These are phyloP conservation scores for Marronus borbonicus DNA, from an alignment of 2,888 invertebrate genomes.

Conservation along the genomic window DNA sequence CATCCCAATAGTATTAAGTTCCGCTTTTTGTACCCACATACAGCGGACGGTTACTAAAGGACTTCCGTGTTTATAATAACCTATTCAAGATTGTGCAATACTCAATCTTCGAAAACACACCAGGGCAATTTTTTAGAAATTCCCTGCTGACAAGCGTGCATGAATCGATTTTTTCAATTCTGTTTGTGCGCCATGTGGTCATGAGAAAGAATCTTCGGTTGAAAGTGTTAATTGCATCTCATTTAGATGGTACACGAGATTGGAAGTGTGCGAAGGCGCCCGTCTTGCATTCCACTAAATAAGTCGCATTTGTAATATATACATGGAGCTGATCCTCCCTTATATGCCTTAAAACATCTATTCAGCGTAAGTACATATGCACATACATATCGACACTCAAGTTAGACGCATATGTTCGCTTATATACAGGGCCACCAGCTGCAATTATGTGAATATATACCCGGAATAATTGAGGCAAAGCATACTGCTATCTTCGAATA, in stretches of 20 bases:
- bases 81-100: conserved; percentile 18
- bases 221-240: conserved; percentile 66
- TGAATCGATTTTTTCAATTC: conserved; percentile 11
- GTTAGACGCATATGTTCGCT: neutral
- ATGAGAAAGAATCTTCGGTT: conserved; percentile 55
- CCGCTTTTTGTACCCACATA: no score
- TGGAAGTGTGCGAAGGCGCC: conserved; percentile 62
- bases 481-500: neutral
- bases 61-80: neutral
- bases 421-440: conserved; percentile 11
- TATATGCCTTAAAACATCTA: conserved; percentile 18
- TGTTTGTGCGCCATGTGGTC: conserved; percentile 31
- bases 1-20: no score
- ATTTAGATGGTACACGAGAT: conserved; percentile 64
- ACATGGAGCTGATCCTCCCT: conserved; percentile 27
- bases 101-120: conserved; percentile 1
- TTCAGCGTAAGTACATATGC: neutral
- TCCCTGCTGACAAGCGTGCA: conserved; percentile 13
- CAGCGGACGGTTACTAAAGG: no score
- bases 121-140: conserved; percentile 6
- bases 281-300: conserved; percentile 60
- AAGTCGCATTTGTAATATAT: conserved; percentile 60
- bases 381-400: neutral
- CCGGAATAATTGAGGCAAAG: conserved; percentile 6
- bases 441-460: neutral